phyloP scores from a whole-genome alignment of 2,888 invertebrate genomes.

The Zele albiditarsus region DNA sequence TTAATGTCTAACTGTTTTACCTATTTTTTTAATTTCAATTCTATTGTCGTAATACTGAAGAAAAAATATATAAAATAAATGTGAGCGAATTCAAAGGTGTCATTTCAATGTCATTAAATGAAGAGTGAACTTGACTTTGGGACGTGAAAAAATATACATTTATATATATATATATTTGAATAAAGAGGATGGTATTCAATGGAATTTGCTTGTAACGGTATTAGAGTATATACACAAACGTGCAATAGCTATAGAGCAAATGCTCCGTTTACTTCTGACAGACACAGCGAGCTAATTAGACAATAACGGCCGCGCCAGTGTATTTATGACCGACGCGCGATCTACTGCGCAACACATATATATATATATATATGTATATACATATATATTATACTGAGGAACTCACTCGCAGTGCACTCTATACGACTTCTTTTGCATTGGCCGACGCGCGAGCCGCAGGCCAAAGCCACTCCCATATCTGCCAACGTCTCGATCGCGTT shows the following conservation, averaged over 20 bases:
- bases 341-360: constrained; percentile 31
- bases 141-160: not conserved
- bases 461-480: constrained; percentile 53
- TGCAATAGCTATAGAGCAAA: constrained; percentile 45
- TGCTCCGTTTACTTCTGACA: constrained; percentile 47
- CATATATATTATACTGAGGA: not conserved
- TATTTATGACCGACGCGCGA: constrained; percentile 48
- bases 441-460: constrained; percentile 37
- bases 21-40: not conserved
- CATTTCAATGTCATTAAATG: not conserved
- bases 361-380: not conserved
- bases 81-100: not conserved
- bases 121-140: not conserved
- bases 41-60: not conserved
- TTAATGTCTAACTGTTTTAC: not conserved
- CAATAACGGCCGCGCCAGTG: constrained; percentile 50
- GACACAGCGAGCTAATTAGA: constrained; percentile 50
- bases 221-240: constrained; percentile 47
- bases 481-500: constrained; percentile 31
- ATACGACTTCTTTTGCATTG: constrained; percentile 42
- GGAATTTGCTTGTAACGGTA: constrained; percentile 31
- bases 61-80: not conserved
- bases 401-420: not conserved
- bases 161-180: not conserved
- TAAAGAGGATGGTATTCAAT: constrained; percentile 4